A percentile compares a stretch with the other conserved stretches of the same genome.
Conservation (phyloP, 2,888 invertebrate species). For the Habroteleia sp. region DNA sequence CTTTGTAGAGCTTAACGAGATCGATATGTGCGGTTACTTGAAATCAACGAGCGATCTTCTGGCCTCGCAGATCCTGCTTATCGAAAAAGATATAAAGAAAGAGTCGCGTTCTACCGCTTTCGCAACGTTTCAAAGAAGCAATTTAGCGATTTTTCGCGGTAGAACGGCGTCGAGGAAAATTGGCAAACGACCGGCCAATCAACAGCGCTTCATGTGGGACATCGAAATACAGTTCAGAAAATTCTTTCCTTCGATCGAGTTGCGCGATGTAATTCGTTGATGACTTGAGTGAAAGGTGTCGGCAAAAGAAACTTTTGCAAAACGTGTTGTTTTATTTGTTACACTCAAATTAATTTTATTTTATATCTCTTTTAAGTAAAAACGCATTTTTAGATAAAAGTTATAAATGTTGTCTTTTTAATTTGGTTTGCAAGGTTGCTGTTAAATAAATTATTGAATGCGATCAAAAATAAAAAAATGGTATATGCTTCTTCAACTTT, state of each 20-base stretch:
- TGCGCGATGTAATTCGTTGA: constrained; percentile 50
- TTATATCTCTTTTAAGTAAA: background rate
- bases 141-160: constrained; percentile 79
- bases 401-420: too few relatives aligned
- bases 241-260: constrained; percentile 69
- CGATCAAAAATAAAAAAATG: background rate
- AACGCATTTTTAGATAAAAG: too few relatives aligned
- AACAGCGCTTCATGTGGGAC: constrained; percentile 78
- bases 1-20: constrained; percentile 27
- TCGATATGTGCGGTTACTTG: constrained; percentile 59
- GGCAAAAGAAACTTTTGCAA: constrained; percentile 26
- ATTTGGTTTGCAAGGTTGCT: too few relatives aligned
- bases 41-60: constrained; percentile 51
- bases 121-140: constrained; percentile 79
- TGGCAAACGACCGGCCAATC: constrained; percentile 79
- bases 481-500: background rate
- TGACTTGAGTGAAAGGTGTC: constrained; percentile 44
- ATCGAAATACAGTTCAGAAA: constrained; percentile 69
- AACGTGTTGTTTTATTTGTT: constrained; percentile 30
- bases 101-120: constrained; percentile 65
- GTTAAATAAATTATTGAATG: background rate
- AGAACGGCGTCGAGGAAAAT: constrained; percentile 76
- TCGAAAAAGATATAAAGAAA: constrained; percentile 57
- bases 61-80: constrained; percentile 54
- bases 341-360: background rate